Evolutionary conservation across 1,140 invertebrate genomes (phyloP), one percentile per base, ranked within the genome.

Genomic region (Cataglyphis hispanica): DNA sequence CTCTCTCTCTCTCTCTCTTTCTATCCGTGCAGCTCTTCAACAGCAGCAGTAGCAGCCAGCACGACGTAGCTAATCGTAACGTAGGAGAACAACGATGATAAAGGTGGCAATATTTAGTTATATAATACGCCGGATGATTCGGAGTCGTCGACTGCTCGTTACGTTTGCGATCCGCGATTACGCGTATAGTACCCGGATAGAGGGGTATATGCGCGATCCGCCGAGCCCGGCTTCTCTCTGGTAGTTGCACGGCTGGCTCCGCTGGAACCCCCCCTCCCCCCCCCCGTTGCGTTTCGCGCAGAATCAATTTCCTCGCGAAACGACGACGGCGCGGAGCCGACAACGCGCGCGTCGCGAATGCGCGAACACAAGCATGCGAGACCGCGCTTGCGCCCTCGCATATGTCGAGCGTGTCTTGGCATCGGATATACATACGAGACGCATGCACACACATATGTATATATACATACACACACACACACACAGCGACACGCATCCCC

Each of bases 271-370:
- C 60, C 84, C 27, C 70, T 84, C 67, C 27, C 40, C 56, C 27
- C 85, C 60, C 84, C 27, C 70, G 87, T 74, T 40, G 63, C 63
- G 75, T 83, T 90, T 92, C 93, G 93, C 94, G 93, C 94, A 94
- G 93, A 94, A 94, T 94, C 94, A 94, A 94, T 94, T 94, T 93
- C 92, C 92, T 93, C 91, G 88, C 88, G 86, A 83, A 91, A 88
- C 72, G 87, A 89, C 89, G 86, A 60, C 88, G 89, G 67, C 84
- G 84, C 88, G 89, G 67, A 75, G 75, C 31, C 75, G 74, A 11
- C 83, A 60, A 27, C 81, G 72, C 64, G 69, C 56, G 75, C 72
- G 80, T 25, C 87, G 86, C 80, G 67, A 77, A 70, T 89, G 88
- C 88, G 89, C 88, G 63, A 69, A 81, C 88, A 84, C 78, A n/a